Percentiles rank a stretch among this genome's conserved stretches.
These are phyloP conservation scores for Pitta sordida DNA, from an alignment of 2,113 vertebrate species.

Conservation along the genomic window DNA sequence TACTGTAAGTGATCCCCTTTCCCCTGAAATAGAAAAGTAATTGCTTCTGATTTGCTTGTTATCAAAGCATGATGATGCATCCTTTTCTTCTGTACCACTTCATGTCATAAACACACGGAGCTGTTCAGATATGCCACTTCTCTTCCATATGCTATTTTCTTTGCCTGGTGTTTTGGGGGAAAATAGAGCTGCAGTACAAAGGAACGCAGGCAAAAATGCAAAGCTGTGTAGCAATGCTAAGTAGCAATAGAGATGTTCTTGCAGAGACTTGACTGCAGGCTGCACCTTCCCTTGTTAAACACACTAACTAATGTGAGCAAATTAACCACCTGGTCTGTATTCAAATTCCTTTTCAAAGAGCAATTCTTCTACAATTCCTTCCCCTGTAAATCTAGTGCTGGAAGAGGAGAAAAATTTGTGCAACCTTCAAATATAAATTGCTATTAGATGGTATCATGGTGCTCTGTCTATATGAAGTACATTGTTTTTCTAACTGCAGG, in stretches of 20 bases:
- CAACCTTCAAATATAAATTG: background rate
- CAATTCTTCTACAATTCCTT: background rate
- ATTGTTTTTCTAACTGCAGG: background rate
- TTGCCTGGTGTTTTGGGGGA: background rate
- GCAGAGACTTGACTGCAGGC: background rate
- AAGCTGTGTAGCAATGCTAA: background rate
- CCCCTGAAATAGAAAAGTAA: background rate
- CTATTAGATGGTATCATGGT: background rate
- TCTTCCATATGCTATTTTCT: background rate
- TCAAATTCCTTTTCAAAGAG: background rate
- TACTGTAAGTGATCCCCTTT: background rate
- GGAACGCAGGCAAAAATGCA: background rate
- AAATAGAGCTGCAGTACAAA: background rate
- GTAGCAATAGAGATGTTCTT: slow-evolving; percentile 8
- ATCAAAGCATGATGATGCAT: slow-evolving; percentile 15
- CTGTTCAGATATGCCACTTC: background rate
- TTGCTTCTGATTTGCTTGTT: slow-evolving; percentile 22
- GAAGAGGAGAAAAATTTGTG: background rate
- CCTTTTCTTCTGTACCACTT: background rate
- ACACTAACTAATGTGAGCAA: slow-evolving; percentile 17
- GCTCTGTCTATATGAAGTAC: background rate
- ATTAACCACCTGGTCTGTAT: slow-evolving; percentile 40
- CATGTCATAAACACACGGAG: background rate
- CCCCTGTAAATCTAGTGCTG: background rate
- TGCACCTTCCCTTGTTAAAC: slow-evolving; percentile 17